Base-by-base conservation (phyloP, 2,797 vertebrate genomes). In the Syngnathus rostellatus region DNA sequence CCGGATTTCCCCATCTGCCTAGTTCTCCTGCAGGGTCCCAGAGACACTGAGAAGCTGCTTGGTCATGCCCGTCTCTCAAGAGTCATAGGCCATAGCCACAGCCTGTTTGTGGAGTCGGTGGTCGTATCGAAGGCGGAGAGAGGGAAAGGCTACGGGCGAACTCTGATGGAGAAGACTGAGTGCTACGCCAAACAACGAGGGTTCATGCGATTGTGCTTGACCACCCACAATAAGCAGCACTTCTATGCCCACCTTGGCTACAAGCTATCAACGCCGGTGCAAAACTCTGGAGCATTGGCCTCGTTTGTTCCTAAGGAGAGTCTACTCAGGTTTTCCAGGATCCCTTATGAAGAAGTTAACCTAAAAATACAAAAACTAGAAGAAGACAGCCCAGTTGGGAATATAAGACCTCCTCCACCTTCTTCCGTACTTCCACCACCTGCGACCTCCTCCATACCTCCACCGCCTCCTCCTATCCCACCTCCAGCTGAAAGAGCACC, bases 221-320 rank as follows among this genome's bases (percentile, higher is more conserved):
- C 93, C 71, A 98, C 97, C 0, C 96, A 95, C 0, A 94, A 99
- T 67, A 94, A 98, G 81, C 92, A 96, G 82, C 81, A 91, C 65
- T 99, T 99, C 85, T 98, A 98, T 1, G 84, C 90, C 57, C 96
- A 94, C 77, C 80, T 99, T 23, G 96, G 95, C 55, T 99, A 93
- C 0, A 68, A 68, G 25, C 85, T 91, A 62, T 92, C 93, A 0
- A 73, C 85, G 6, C 96, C 96, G 0, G 95, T 98, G 72, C 94
- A 97, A 86, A 95, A 76, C 0, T 78, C 93, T 1, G 92, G 92
- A 1, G 89, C 92, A 58, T 84, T 93, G 78, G 90, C 91, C 6
- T 72, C 84, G 0, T 77, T 90, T 16, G 80, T 97, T 73, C 88
- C 94, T 2, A 67, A 90, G 40, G 87, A 88, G 70, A 86, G 85